Percentiles rank a stretch among this genome's conserved stretches.
Conservation (phyloP, 2,888 invertebrate genomes). For the Trachelus stipa region DNA sequence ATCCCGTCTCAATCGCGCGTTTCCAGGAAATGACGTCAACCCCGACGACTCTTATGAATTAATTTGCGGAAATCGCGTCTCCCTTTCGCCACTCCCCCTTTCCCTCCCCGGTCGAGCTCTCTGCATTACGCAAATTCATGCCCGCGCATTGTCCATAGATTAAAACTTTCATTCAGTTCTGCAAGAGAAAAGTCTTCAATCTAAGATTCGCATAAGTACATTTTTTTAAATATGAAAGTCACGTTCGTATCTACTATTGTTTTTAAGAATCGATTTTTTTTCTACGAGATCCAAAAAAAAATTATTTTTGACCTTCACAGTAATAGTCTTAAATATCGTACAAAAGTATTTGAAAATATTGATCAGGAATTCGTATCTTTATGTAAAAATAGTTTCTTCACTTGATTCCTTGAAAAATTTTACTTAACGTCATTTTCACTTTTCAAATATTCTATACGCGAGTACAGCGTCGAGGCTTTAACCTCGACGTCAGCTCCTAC, state of each 20-base stretch:
- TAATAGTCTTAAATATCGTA: background rate
- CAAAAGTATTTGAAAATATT: background rate
- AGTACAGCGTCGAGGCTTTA: background rate
- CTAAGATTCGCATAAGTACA: background rate
- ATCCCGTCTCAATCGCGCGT: conserved; percentile 41
- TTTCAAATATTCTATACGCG: background rate
- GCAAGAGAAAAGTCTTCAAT: background rate
- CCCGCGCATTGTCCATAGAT: background rate
- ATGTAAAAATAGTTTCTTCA: background rate
- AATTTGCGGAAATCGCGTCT: conserved; percentile 46
- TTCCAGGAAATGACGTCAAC: conserved; percentile 60
- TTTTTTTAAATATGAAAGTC: background rate
- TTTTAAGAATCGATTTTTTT: background rate
- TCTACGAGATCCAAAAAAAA: background rate
- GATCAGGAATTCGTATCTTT: background rate
- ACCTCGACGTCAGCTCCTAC: background rate
- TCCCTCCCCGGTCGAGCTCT: background rate
- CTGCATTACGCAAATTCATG: background rate
- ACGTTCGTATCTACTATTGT: background rate
- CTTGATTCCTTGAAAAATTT: background rate
- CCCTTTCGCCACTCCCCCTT: conserved; percentile 32
- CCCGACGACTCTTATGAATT: conserved; percentile 45
- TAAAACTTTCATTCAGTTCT: background rate
- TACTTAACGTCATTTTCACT: background rate
- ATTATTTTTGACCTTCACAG: background rate